A percentile compares a stretch with the other conserved stretches of the same genome.
Evolutionary conservation across 2,797 vertebrate genomes (phyloP).

Genomic region (Smutsia gigantea): DNA sequence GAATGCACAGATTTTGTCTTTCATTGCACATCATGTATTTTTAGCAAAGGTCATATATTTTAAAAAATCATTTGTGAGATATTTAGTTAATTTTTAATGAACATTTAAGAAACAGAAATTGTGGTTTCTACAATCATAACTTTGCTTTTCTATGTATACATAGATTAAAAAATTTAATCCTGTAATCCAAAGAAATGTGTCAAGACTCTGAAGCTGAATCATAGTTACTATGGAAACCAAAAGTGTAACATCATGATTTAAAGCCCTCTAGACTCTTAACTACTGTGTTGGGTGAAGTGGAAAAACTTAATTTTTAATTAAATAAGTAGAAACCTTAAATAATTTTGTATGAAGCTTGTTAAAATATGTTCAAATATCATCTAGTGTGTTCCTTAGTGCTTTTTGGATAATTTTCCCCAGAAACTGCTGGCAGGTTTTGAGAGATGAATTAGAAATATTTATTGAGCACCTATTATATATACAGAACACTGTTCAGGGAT

Average conservation of each 20-base stretch:
- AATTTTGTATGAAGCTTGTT: slow-evolving; percentile 24
- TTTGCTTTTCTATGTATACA: background rate
- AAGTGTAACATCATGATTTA: background rate
- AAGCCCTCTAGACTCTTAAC: slow-evolving; percentile 1
- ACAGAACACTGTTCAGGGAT: background rate
- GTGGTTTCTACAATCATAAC: background rate
- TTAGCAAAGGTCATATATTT: background rate
- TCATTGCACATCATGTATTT: background rate
- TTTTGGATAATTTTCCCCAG: slow-evolving; percentile 30
- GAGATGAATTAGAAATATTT: background rate
- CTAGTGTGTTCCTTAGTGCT: background rate
- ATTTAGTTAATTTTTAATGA: slow-evolving; percentile 48
- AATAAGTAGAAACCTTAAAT: slow-evolving; percentile 8
- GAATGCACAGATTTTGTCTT: background rate
- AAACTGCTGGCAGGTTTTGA: background rate
- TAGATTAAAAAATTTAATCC: slow-evolving; percentile 40
- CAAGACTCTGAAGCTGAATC: slow-evolving; percentile 22
- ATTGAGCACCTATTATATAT: background rate
- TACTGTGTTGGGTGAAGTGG: background rate
- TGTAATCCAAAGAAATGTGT: slow-evolving; percentile 12
- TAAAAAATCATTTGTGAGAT: background rate
- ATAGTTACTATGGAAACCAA: slow-evolving; percentile 65
- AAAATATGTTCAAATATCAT: background rate
- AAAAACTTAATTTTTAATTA: slow-evolving; percentile 48
- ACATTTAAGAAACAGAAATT: slow-evolving; percentile 32